Conservation (phyloP, 53 echinoderm and acorn worm genomes). For the Holothuria leucospilota region DNA sequence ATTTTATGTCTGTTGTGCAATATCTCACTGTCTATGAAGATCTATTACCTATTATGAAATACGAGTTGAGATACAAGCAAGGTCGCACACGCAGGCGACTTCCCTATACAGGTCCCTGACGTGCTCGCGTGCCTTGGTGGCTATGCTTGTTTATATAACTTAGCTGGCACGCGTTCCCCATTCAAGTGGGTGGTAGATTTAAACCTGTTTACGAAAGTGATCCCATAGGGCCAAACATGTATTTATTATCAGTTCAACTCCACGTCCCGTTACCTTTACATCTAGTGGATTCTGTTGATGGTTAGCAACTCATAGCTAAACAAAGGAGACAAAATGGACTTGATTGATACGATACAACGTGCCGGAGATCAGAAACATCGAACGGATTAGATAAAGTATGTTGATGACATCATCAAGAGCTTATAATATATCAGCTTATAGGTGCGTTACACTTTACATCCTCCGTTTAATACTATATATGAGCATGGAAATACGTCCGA, state of each 20-base stretch:
- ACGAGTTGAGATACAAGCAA: neutral
- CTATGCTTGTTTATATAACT: neutral
- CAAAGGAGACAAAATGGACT: too few species aligned
- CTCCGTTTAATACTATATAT: too few species aligned
- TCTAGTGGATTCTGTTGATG: conserved; percentile 4
- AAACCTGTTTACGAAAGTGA: conserved; percentile 31
- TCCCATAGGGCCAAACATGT: conserved; percentile 14
- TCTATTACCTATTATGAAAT: conserved; percentile 5
- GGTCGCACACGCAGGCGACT: conserved; percentile 29
- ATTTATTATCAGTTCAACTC: conserved; percentile 1
- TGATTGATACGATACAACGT: too few species aligned
- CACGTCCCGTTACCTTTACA: neutral
- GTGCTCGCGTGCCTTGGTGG: neutral
- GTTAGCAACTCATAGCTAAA: neutral
- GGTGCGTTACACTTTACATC: too few species aligned
- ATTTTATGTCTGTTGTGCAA: conserved; percentile 11
- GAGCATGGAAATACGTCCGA: too few species aligned
- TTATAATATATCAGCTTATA: too few species aligned
- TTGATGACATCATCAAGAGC: too few species aligned
- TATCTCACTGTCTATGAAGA: conserved; percentile 2
- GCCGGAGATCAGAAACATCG: too few species aligned
- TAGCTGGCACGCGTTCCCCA: conserved; percentile 26
- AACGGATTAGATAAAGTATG: too few species aligned
- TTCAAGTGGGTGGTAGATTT: conserved; percentile 14
- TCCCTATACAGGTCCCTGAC: conserved; percentile 16